These are phyloP conservation scores for Drosophila demipolita DNA, from an alignment of 2,888 invertebrate genomes.

Conservation along the genomic window DNA sequence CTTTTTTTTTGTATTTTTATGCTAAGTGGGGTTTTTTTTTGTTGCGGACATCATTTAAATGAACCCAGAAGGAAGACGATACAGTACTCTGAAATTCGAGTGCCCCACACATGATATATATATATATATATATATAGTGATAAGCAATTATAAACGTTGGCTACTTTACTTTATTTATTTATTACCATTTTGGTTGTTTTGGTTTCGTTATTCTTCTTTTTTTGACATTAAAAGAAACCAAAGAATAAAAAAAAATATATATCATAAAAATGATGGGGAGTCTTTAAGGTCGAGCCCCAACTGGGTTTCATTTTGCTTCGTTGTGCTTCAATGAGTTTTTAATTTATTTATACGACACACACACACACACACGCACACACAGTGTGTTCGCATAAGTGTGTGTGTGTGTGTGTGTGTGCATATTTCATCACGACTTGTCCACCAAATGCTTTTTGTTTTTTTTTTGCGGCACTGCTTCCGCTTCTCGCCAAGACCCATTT, in stretches of 20 bases:
- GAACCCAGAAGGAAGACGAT: conserved; percentile 45
- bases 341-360: conserved; percentile 67
- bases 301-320: conserved; percentile 62
- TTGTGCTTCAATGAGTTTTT: conserved; percentile 70
- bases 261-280: conserved; percentile 19
- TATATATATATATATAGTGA: conserved; percentile 40
- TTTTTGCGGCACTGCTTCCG: conserved; percentile 49
- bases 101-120: conserved; percentile 38
- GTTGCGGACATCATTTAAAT: conserved; percentile 51
- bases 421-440: conserved; percentile 47
- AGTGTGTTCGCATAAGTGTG: neutral
- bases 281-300: conserved; percentile 48
- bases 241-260: conserved; percentile 3
- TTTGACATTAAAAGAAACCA: conserved; percentile 71
- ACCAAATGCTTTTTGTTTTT: conserved; percentile 20
- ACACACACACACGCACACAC: conserved; percentile 8
- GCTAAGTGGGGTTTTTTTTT: conserved; percentile 33
- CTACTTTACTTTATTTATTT: conserved; percentile 37
- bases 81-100: conserved; percentile 6
- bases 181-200: conserved; percentile 8
- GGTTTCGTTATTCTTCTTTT: conserved; percentile 42
- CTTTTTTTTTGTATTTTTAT: conserved; percentile 9
- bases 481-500: conserved; percentile 44
- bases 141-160: conserved; percentile 72
- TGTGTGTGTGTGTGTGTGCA: conserved; percentile 1